Conservation (phyloP, 2,113 vertebrate genomes). For the Eonycteris spelaea region DNA sequence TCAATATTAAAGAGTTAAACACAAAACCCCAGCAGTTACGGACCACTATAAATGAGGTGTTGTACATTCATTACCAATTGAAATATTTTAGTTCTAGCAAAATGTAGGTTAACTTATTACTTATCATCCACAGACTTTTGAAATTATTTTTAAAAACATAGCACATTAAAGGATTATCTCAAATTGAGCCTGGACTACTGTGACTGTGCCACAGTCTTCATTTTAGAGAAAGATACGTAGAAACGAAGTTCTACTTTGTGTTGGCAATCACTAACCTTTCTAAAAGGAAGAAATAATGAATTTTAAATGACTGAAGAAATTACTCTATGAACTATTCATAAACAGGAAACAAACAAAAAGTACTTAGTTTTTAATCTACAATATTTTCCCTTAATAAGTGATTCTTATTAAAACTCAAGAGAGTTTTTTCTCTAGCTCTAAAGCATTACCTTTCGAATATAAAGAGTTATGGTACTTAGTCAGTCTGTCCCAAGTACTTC, state of each 20-base stretch:
- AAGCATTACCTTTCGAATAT: neutral
- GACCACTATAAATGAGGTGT: neutral
- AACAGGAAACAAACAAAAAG: conserved; percentile 14
- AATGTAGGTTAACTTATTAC: neutral
- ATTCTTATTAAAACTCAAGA: neutral
- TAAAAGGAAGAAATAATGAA: neutral
- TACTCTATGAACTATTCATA: neutral
- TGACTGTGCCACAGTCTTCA: neutral
- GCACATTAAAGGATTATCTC: neutral
- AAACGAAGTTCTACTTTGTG: neutral
- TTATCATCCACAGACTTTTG: neutral
- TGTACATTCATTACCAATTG: neutral
- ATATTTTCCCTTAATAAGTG: neutral
- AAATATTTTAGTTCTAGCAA: neutral
- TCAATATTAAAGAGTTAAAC: neutral
- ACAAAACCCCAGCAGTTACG: neutral
- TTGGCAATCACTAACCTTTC: neutral
- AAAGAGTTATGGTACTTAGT: neutral
- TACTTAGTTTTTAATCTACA: neutral
- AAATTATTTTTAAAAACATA: neutral
- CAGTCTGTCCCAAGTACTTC: neutral
- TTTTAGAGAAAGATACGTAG: neutral
- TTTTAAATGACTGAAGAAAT: neutral
- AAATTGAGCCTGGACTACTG: neutral
- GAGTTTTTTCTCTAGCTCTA: neutral